Conservation (phyloP, 1,140 invertebrate genomes). For the Sarcophaga peregrina region DNA sequence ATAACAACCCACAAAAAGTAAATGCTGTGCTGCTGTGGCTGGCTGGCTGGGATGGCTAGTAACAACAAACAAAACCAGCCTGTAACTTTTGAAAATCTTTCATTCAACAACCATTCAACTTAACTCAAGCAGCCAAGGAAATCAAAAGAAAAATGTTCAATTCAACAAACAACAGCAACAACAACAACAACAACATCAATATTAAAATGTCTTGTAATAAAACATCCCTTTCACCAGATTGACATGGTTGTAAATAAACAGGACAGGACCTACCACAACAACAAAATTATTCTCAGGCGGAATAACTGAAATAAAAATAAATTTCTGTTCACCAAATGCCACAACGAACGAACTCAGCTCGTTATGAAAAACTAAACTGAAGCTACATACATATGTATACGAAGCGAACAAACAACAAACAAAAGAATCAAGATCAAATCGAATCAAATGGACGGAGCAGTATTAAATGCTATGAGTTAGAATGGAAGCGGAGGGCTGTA, state of each 20-base stretch:
- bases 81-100: too few species aligned
- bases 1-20: background rate
- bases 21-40: background rate
- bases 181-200: background rate
- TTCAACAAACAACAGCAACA: background rate
- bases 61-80: too few species aligned
- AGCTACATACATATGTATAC: background rate
- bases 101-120: too few species aligned
- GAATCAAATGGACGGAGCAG: background rate
- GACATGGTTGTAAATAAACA: conserved; percentile 39
- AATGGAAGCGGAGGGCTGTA: too few species aligned
- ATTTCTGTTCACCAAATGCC: too few species aligned
- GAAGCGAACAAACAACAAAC: background rate
- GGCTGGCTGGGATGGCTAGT: too few species aligned
- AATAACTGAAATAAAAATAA: background rate
- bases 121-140: too few species aligned
- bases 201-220: conserved; percentile 41
- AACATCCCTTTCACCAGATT: conserved; percentile 41
- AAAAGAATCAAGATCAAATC: conserved; percentile 14
- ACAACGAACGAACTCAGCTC: too few species aligned
- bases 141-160: too few species aligned
- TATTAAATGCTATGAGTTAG: too few species aligned
- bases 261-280: conserved; percentile 35
- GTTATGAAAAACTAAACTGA: background rate
- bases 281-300: conserved; percentile 18